Base-by-base conservation (phyloP, 2,888 invertebrate genomes). In the Diadegma fenestrale region DNA sequence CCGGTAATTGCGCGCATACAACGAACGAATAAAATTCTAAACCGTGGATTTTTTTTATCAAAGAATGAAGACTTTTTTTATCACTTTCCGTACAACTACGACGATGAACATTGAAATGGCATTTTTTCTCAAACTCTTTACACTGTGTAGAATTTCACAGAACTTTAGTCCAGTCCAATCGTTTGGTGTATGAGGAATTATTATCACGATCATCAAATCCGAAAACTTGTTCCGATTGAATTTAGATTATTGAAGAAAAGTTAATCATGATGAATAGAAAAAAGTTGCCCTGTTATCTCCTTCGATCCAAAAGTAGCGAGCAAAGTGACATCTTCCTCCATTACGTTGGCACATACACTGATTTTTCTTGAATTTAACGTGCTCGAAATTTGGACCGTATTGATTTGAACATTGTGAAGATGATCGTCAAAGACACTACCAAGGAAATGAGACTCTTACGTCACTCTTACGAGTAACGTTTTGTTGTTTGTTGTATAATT, bases 391-490 rank as follows among this genome's bases (percentile, higher is more conserved):
- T n/a, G 22, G 51, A 30, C 51, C 37, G 37, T 37, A 48, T 54
- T 19, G 22, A 72, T 54, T 48, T 7, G 14, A 54, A 37, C 37
- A 54, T 54, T 30, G n/a, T n/a, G 12, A 37, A 37, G 54, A 37
- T 37, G 48, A 6, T 12, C 30, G 37, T 54, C 37, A 37, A 14
- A 66, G 41, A 19, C 66, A 37, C 19, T 14, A 54, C 19, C 19
- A 54, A 37, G 51, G 37, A 14, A 51, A 54, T 72, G 71, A 37
- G 54, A 19, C 51, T 54, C 71, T 72, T 54, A 37, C 14, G 51
- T 30, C 30, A 51, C 71, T 30, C 30, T 71, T 19, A 37, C 54
- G 19, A 37, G n/a, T 30, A 37, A 51, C 26, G 58, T 43, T 19
- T 26, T 30, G 12, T 45, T 33, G 19, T 26, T 48, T 45, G 1